A percentile compares a stretch with the other conserved stretches of the same genome.
Evolutionary conservation across 2,888 invertebrate genomes (phyloP).

Genomic region (Epinotia nisella): DNA sequence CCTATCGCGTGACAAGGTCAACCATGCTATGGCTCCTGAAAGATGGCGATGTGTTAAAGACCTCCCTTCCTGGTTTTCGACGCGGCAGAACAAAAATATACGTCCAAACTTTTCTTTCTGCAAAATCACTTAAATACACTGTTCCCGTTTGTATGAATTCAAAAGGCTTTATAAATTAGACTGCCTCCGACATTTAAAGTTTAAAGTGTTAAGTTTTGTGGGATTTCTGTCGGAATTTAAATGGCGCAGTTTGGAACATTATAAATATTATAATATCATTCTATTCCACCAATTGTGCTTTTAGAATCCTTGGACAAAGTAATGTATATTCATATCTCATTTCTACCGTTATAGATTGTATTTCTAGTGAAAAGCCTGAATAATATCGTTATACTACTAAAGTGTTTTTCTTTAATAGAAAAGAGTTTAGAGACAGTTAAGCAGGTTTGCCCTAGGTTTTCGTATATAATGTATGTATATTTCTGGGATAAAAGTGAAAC

Average conservation of each 20-base stretch:
- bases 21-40: too few relatives aligned
- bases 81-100: constrained; percentile 9
- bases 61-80: neutral
- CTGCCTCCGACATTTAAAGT: constrained; percentile 29
- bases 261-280: constrained; percentile 1
- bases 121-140: constrained; percentile 17
- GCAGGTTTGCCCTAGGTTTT: too few relatives aligned
- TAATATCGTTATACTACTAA: neutral
- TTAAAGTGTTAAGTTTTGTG: constrained; percentile 39
- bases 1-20: too few relatives aligned
- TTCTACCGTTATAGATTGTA: neutral
- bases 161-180: constrained; percentile 35
- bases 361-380: neutral
- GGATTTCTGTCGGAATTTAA: constrained; percentile 31
- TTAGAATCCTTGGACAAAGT: constrained; percentile 12
- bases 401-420: neutral
- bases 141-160: constrained; percentile 37
- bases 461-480: too few relatives aligned
- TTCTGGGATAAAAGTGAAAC: too few relatives aligned
- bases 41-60: constrained; percentile 8
- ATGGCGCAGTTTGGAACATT: constrained; percentile 10
- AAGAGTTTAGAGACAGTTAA: too few relatives aligned
- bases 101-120: constrained; percentile 15
- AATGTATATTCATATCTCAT: constrained; percentile 21
- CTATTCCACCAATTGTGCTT: constrained; percentile 4